Evolutionary conservation across 2,113 vertebrate genomes (phyloP).

Genomic region (Ancistrus triradiatus): DNA sequence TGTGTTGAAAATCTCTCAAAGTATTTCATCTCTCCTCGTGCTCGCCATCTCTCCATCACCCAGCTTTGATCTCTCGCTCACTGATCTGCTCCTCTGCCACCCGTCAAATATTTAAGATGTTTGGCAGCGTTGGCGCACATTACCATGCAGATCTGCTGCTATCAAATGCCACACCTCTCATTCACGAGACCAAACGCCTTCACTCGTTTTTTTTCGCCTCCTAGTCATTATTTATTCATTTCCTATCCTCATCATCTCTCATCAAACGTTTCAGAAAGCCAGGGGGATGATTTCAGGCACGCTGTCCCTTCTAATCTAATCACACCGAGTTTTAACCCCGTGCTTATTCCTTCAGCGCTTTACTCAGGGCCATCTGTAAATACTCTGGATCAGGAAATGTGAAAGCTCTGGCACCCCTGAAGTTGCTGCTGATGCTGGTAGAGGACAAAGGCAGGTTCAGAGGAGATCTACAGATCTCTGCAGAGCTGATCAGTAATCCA

Average conservation of each 20-base stretch:
- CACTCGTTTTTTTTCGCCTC: background rate
- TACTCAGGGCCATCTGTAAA: constrained; percentile 7
- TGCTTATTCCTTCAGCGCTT: background rate
- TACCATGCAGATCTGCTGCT: constrained; percentile 54
- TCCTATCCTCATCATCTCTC: constrained; percentile 12
- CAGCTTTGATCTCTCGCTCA: constrained; percentile 63
- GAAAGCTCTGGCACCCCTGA: background rate
- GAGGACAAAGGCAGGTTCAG: background rate
- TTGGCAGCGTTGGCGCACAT: constrained; percentile 67
- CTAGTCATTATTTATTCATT: constrained; percentile 11
- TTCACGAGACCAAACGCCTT: constrained; percentile 2
- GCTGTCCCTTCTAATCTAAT: constrained; percentile 12
- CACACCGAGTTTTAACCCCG: background rate
- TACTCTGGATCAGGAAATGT: background rate
- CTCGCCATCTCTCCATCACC: constrained; percentile 17
- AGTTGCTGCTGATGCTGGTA: background rate
- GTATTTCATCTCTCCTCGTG: constrained; percentile 53
- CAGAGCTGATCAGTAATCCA: constrained; percentile 41
- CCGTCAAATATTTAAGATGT: constrained; percentile 72
- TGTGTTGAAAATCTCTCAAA: constrained; percentile 60
- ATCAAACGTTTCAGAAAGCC: constrained; percentile 9
- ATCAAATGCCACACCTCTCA: constrained; percentile 24
- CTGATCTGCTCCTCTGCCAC: constrained; percentile 65
- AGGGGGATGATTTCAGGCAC: background rate
- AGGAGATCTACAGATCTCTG: background rate